Evolutionary conservation across 2,888 invertebrate species (phyloP).

Genomic region (Leptopilina syphax): DNA sequence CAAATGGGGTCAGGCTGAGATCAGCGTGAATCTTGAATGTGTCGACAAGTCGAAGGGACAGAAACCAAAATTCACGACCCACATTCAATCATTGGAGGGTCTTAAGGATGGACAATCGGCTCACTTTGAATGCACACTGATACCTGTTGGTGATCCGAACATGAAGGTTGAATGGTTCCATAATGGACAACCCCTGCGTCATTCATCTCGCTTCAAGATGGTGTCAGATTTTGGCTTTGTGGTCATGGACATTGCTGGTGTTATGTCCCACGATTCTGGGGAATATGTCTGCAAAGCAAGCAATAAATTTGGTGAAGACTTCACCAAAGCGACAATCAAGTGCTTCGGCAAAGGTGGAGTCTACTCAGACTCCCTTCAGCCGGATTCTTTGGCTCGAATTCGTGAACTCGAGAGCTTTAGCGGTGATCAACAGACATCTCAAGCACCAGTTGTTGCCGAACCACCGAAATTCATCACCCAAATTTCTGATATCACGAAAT

Average conservation of each 20-base stretch:
- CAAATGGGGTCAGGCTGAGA: conserved; percentile 92
- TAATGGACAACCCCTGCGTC: conserved; percentile 92
- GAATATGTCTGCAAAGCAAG: conserved; percentile 95
- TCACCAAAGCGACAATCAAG: conserved; percentile 89
- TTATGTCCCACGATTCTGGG: conserved; percentile 94
- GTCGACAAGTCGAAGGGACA: conserved; percentile 91
- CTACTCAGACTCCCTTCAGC: conserved; percentile 92
- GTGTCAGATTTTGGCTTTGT: conserved; percentile 98
- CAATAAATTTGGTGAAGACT: conserved; percentile 94
- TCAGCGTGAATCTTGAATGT: conserved; percentile 89
- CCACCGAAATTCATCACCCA: conserved; percentile 94
- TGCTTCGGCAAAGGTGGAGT: conserved; percentile 92
- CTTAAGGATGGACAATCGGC: conserved; percentile 95
- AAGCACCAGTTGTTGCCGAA: conserved; percentile 84
- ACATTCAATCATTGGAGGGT: conserved; percentile 89
- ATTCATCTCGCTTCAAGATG: conserved; percentile 93
- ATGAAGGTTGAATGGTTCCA: conserved; percentile 98
- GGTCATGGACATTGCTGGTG: conserved; percentile 95
- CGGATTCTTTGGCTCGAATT: conserved; percentile 92
- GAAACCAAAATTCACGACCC: conserved; percentile 92
- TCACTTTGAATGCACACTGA: conserved; percentile 95
- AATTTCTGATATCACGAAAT: conserved; percentile 88
- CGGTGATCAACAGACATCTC: conserved; percentile 82
- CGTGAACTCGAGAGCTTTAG: conserved; percentile 87
- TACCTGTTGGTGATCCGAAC: conserved; percentile 95